Percentiles rank a stretch among this genome's conserved stretches.
Conservation (phyloP, 2,888 invertebrate genomes). For the Rotaria magnacalcarata region DNA sequence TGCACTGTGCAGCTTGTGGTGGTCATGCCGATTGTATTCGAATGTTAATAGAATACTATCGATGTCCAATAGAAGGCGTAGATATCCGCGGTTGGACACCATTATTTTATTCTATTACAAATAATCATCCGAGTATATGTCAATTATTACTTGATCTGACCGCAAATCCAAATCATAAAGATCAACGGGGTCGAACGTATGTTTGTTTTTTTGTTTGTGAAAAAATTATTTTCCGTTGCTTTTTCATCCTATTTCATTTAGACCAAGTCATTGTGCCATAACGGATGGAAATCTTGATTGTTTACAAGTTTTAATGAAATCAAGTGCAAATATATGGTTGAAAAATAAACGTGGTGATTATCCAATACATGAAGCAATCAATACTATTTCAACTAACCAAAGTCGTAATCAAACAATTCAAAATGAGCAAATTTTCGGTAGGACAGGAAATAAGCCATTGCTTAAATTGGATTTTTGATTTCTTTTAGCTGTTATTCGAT, state of each 20-base stretch:
- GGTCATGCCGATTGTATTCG: conserved; percentile 88
- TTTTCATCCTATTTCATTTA: conserved; percentile 51
- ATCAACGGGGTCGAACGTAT: conserved; percentile 79
- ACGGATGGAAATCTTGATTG: conserved; percentile 89
- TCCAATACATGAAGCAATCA: conserved; percentile 81
- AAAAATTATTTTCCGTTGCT: not conserved
- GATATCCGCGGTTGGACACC: conserved; percentile 93
- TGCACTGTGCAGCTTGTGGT: conserved; percentile 92
- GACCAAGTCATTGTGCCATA: conserved; percentile 86
- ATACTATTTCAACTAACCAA: not conserved
- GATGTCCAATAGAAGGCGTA: conserved; percentile 69
- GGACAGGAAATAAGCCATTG: too few species aligned
- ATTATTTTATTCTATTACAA: conserved; percentile 87
- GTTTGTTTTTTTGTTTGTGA: not conserved
- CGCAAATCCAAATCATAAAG: conserved; percentile 84
- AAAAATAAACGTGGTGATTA: conserved; percentile 87
- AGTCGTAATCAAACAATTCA: not conserved
- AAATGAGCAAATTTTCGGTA: not conserved
- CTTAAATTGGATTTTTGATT: too few species aligned
- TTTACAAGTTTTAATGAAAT: conserved; percentile 70
- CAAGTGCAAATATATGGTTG: conserved; percentile 82
- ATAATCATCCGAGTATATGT: conserved; percentile 89
- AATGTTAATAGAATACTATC: conserved; percentile 75
- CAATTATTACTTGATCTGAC: conserved; percentile 78
- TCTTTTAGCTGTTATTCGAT: not conserved